Base-by-base conservation (phyloP, 1,140 invertebrate genomes). In the Hormaphis cornu region DNA sequence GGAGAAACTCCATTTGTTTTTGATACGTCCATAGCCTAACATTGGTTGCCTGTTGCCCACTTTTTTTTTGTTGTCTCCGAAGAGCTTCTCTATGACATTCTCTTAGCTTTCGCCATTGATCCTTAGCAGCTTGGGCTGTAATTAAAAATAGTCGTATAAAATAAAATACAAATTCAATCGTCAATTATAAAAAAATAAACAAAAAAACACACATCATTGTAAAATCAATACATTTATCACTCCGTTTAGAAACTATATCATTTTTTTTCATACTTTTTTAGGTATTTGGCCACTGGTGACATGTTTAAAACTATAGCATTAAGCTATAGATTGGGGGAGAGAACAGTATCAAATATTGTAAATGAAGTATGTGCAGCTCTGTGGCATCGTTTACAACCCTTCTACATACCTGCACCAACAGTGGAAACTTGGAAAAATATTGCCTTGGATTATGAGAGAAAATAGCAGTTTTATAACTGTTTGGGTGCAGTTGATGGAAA, bases 401-500 rank as follows among this genome's bases (percentile, higher is more conserved):
- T 69, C 16, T 70, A 69, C 40, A 71, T 76, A 63, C 70, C 72
- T 63, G 24, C 54, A 52, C 73, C 73, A 72, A 44, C 58, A 46
- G 58, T 44, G 33, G 58, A 63, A 37, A 26, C 24, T 53, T 79
- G 77, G 76, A 73, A 73, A 71, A n/a, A 53, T 33, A 76, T 78
- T 71, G 73, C 74, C 53, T 69, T 73, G 26, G 73, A 73, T 2
- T 78, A 77, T 74, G n/a, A 71, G 35, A 71, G n/a, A 69, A 69
- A 72, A 69, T 73, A 63, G 61, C 54, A 72, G 37, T 79, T 79
- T 71, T 78, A 74, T 10, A 72, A 75, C 58, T 74, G 72, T 46
- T 40, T 79, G n/a, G 75, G 77, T 3, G 76, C 76, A 7, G 71
- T 81, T 6, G 78, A 81, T 72, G 77, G 78, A 3, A 79, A 79